Percentiles rank a stretch among this genome's conserved stretches.
Evolutionary conservation across 2,888 invertebrate species (phyloP).

Genomic region (Mimumesa dahlbomi): DNA sequence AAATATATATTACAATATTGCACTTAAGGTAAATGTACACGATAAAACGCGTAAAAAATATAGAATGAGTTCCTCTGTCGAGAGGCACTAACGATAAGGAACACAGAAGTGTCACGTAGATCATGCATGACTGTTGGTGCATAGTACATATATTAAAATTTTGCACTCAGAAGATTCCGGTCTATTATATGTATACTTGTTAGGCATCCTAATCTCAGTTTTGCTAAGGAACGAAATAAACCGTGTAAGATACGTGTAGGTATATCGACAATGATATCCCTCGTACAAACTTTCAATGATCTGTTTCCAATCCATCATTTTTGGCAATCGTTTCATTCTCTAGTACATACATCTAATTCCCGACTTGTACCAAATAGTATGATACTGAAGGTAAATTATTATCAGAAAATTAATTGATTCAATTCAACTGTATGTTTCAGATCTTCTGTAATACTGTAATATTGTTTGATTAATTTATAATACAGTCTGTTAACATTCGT

Average conservation of each 20-base stretch:
- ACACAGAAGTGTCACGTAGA: slow-evolving; percentile 62
- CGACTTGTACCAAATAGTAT: no score
- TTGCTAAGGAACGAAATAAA: slow-evolving; percentile 33
- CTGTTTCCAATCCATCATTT: neutral
- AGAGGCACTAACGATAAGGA: slow-evolving; percentile 67
- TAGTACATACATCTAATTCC: no score
- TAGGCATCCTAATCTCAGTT: slow-evolving; percentile 44
- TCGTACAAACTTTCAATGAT: neutral
- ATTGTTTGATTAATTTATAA: no score
- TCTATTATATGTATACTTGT: slow-evolving; percentile 33
- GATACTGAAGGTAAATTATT: no score
- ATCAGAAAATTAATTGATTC: no score
- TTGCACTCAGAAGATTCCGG: slow-evolving; percentile 45
- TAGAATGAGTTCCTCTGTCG: slow-evolving; percentile 62
- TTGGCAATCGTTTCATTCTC: no score
- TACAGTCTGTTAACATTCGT: no score
- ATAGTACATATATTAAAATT: slow-evolving; percentile 33
- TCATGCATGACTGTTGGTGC: slow-evolving; percentile 53
- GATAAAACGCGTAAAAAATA: slow-evolving; percentile 68
- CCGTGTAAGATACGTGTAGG: slow-evolving; percentile 44
- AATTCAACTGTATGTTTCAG: no score
- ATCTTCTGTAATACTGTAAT: no score
- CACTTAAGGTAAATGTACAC: slow-evolving; percentile 66
- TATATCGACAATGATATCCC: slow-evolving; percentile 32
- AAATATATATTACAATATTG: slow-evolving; percentile 69